Conservation (phyloP, 2,797 vertebrate species). For the Anas acuta region DNA sequence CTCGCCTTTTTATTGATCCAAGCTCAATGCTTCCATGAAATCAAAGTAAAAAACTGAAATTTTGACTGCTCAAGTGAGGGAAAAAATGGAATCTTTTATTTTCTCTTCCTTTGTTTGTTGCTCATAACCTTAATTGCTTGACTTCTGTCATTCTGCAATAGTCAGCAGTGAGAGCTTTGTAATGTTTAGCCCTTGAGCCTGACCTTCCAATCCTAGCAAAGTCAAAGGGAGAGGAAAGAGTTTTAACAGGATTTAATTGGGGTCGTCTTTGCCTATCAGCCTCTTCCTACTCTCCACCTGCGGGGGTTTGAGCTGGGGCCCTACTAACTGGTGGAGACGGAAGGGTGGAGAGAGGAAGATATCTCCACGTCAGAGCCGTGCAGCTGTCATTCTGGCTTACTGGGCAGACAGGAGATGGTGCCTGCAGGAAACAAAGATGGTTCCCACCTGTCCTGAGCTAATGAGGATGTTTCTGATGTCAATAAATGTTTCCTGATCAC, state of each 20-base stretch:
- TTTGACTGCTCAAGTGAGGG: neutral
- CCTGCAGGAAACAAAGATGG: constrained; percentile 67
- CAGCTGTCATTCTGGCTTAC: constrained; percentile 66
- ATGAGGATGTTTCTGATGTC: constrained; percentile 72
- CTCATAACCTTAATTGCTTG: constrained; percentile 68
- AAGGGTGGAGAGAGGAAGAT: constrained; percentile 17
- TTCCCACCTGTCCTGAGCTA: constrained; percentile 74
- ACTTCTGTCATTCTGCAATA: constrained; percentile 42
- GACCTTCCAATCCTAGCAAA: constrained; percentile 45
- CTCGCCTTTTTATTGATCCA: neutral
- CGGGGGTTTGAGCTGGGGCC: constrained; percentile 41
- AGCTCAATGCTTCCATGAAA: neutral
- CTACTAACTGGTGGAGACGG: constrained; percentile 21
- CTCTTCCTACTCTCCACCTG: constrained; percentile 22
- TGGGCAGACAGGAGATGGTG: constrained; percentile 54
- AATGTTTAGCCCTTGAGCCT: constrained; percentile 72
- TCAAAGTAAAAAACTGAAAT: neutral
- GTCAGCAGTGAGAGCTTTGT: constrained; percentile 14
- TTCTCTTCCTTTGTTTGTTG: constrained; percentile 35
- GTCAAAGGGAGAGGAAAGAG: constrained; percentile 59
- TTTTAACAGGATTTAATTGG: constrained; percentile 74
- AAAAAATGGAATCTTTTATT: neutral
- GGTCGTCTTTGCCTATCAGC: constrained; percentile 72
- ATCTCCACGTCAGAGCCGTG: constrained; percentile 42
- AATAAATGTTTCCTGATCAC: constrained; percentile 58